A percentile compares a stretch with the other conserved stretches of the same genome.
These are phyloP conservation scores for Drosophila tsacasi DNA, from an alignment of 1,140 invertebrate genomes.

Conservation along the genomic window DNA sequence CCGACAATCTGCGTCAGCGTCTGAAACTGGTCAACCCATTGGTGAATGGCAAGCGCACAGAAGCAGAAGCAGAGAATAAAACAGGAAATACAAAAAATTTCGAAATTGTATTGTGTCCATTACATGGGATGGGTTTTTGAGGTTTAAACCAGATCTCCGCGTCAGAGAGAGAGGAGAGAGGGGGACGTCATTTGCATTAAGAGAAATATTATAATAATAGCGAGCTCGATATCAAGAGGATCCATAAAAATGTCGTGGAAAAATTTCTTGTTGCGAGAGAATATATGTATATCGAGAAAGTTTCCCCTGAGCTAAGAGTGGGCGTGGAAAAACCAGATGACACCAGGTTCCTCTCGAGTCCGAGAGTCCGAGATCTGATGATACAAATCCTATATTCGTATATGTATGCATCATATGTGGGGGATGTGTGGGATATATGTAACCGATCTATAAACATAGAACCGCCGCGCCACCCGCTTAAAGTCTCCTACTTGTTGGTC, in stretches of 20 bases:
- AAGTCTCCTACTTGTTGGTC: not conserved
- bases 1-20: conserved; percentile 49
- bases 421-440: conserved; percentile 31
- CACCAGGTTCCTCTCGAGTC: conserved; percentile 1
- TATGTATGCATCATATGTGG: conserved; percentile 19
- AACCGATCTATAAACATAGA: conserved; percentile 48
- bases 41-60: conserved; percentile 41
- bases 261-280: conserved; percentile 18
- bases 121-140: conserved; percentile 23
- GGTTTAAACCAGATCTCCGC: conserved; percentile 26
- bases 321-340: conserved; percentile 32
- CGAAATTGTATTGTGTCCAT: conserved; percentile 33
- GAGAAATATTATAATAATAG: conserved; percentile 15
- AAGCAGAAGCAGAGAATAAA: conserved; percentile 1
- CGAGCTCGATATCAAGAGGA: not conserved
- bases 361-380: conserved; percentile 8
- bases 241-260: conserved; percentile 38
- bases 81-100: conserved; percentile 51
- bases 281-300: conserved; percentile 29
- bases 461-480: conserved; percentile 13
- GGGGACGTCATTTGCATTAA: conserved; percentile 33
- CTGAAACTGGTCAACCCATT: conserved; percentile 50
- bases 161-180: not conserved
- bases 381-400: conserved; percentile 17
- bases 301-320: conserved; percentile 11